Conservation (phyloP, 2,888 invertebrate genomes). For the Erebia aethiops region DNA sequence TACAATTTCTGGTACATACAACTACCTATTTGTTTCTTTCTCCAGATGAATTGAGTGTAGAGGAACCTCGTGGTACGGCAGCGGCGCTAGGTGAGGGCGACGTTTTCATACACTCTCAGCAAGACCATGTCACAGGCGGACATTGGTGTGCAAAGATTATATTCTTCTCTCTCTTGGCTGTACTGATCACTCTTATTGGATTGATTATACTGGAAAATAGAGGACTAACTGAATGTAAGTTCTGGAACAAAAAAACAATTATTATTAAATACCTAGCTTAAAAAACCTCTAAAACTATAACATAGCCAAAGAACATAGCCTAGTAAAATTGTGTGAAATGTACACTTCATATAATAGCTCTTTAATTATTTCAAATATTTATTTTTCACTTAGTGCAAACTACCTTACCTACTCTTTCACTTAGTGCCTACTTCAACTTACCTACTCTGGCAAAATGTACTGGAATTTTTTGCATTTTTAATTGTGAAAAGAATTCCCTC, state of each 20-base stretch:
- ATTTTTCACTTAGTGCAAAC: too few relatives aligned
- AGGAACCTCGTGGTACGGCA: constrained; percentile 75
- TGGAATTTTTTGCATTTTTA: background rate
- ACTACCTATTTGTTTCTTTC: background rate
- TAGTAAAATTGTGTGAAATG: background rate
- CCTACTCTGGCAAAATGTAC: background rate
- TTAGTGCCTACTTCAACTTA: too few relatives aligned
- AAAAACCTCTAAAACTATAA: background rate
- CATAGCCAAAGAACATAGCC: too few relatives aligned
- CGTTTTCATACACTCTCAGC: constrained; percentile 89
- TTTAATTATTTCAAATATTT: background rate
- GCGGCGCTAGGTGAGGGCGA: constrained; percentile 84
- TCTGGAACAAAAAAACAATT: background rate
- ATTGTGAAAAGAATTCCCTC: too few relatives aligned
- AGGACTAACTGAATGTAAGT: constrained; percentile 90
- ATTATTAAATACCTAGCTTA: too few relatives aligned
- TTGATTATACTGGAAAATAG: constrained; percentile 91
- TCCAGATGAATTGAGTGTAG: constrained; percentile 74
- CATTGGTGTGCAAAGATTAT: constrained; percentile 93
- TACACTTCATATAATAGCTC: background rate
- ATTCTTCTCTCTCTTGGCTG: constrained; percentile 89
- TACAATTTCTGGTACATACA: background rate
- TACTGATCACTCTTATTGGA: constrained; percentile 88
- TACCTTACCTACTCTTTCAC: too few relatives aligned
- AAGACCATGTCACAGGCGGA: constrained; percentile 90